Evolutionary conservation across 2,113 vertebrate genomes (phyloP).

Genomic region (Tautogolabrus adspersus): DNA sequence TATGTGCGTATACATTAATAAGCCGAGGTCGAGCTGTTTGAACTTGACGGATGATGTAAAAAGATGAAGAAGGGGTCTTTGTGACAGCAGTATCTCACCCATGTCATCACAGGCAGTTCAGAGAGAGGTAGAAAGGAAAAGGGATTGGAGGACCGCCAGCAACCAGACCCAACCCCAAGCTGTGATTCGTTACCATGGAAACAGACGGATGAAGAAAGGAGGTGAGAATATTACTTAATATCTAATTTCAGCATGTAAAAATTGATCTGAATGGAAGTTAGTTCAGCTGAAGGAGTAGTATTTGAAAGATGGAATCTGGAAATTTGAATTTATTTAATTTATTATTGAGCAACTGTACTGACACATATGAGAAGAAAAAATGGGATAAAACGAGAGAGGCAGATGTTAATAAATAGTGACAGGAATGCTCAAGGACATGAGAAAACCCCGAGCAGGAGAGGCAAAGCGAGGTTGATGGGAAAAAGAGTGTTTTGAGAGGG

Average conservation of each 20-base stretch:
- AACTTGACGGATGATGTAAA: slow-evolving; percentile 8
- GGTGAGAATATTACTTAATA: background rate
- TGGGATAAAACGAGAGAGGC: background rate
- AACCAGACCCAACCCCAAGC: slow-evolving; percentile 32
- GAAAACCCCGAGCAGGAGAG: slow-evolving; percentile 22
- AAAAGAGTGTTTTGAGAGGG: slow-evolving; percentile 14
- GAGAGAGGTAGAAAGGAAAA: background rate
- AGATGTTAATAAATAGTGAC: slow-evolving; percentile 57
- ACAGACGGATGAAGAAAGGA: background rate
- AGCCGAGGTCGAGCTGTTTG: slow-evolving; percentile 36
- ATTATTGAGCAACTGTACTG: background rate
- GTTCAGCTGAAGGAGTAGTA: background rate
- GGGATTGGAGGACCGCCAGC: slow-evolving; percentile 11
- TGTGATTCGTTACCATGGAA: slow-evolving; percentile 44
- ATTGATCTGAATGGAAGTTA: background rate
- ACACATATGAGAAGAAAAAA: slow-evolving; percentile 1
- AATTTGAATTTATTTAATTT: too few relatives aligned
- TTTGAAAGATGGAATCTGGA: too few relatives aligned
- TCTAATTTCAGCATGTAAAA: too few relatives aligned
- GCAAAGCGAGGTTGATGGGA: slow-evolving; percentile 11
- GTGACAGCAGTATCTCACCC: background rate
- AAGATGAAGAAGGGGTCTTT: slow-evolving; percentile 15
- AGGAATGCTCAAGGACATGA: slow-evolving; percentile 36
- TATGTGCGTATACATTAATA: slow-evolving; percentile 42
- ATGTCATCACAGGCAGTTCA: slow-evolving; percentile 26